A percentile compares a stretch with the other conserved stretches of the same genome.
These are phyloP conservation scores for Acrossocheilus fasciatus DNA, from an alignment of 2,797 vertebrate genomes.

Conservation along the genomic window DNA sequence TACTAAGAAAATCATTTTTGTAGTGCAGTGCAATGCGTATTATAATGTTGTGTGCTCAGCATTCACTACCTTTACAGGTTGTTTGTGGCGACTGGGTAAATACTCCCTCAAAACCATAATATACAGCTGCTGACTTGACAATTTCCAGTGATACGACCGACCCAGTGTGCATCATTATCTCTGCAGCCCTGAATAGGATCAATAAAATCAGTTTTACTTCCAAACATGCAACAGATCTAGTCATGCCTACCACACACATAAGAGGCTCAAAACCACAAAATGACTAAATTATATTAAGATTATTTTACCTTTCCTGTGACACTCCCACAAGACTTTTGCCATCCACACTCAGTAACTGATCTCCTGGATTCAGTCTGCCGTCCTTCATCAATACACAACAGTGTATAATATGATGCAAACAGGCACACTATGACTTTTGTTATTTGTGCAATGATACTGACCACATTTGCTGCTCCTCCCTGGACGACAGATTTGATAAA, in stretches of 20 bases:
- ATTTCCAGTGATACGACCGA: slow-evolving; percentile 89
- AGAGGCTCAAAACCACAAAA: not conserved
- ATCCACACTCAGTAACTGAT: slow-evolving; percentile 92
- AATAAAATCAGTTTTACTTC: not conserved
- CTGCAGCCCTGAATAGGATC: slow-evolving; percentile 84
- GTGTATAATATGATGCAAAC: slow-evolving; percentile 10
- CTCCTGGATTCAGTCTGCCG: slow-evolving; percentile 87
- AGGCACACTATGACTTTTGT: not conserved
- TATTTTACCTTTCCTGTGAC: slow-evolving; percentile 89
- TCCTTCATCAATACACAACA: slow-evolving; percentile 76
- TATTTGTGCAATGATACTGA: slow-evolving; percentile 70
- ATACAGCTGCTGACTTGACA: slow-evolving; percentile 90
- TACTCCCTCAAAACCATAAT: slow-evolving; percentile 87
- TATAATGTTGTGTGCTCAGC: not conserved
- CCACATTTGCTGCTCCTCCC: slow-evolving; percentile 91
- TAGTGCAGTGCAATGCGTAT: not conserved
- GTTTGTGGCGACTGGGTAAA: slow-evolving; percentile 81
- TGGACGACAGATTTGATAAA: slow-evolving; percentile 94
- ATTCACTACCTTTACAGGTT: slow-evolving; percentile 79
- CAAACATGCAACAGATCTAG: not conserved
- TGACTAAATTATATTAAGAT: not conserved
- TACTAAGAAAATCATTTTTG: not conserved
- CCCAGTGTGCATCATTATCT: slow-evolving; percentile 91
- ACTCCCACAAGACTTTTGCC: slow-evolving; percentile 89
- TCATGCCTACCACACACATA: not conserved